phyloP scores from a whole-genome alignment of 1,140 invertebrate genomes.

The Thaumatotibia leucotreta region DNA sequence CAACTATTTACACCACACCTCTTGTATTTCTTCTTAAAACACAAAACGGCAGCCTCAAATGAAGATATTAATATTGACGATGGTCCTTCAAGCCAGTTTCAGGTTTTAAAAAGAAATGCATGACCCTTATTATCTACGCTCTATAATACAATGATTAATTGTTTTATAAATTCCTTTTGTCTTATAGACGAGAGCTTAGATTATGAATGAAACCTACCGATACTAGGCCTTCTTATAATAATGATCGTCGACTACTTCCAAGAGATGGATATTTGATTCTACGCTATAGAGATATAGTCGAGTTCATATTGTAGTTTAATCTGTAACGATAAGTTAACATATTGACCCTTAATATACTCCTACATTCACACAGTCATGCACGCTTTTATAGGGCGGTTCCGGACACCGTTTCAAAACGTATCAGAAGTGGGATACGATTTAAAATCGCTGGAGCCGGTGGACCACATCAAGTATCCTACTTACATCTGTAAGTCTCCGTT shows the following conservation, averaged over 20 bases:
- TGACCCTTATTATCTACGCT: constrained; percentile 5
- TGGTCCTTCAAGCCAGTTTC: not conserved
- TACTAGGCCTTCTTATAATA: constrained; percentile 22
- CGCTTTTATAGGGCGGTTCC: not conserved
- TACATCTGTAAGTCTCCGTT: constrained; percentile 8
- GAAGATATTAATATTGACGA: not conserved
- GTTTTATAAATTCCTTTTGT: constrained; percentile 55
- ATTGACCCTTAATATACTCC: constrained; percentile 3
- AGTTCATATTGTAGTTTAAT: constrained; percentile 22
- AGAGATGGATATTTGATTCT: constrained; percentile 24
- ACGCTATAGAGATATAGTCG: constrained; percentile 26
- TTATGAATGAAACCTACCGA: constrained; percentile 22
- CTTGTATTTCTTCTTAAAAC: constrained; percentile 19
- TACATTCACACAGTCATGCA: constrained; percentile 11
- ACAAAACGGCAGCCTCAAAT: not conserved
- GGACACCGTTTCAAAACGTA: not conserved
- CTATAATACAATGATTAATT: constrained; percentile 19
- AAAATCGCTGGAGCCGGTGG: not conserved
- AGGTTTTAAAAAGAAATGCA: constrained; percentile 17
- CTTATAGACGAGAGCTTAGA: constrained; percentile 33
- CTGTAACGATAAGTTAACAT: not conserved
- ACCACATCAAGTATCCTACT: not conserved
- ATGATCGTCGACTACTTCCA: constrained; percentile 17
- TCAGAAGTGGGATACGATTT: constrained; percentile 13
- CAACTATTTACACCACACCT: constrained; percentile 55